Evolutionary conservation across 2,113 vertebrate species (phyloP).

Genomic region (Uria aalge): DNA sequence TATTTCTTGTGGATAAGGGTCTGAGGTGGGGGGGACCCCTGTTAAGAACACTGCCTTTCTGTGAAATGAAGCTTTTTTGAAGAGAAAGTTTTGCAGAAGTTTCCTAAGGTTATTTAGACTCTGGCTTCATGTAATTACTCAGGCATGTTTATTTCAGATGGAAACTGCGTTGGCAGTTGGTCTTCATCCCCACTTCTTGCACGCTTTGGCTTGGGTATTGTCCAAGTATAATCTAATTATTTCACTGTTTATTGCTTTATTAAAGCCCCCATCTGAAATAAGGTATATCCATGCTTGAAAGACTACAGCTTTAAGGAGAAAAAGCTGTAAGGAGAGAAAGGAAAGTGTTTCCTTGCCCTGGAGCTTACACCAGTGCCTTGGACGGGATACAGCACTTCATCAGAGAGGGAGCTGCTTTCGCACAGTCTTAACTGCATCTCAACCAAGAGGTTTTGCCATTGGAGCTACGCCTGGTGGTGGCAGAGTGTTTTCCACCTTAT

Average conservation of each 20-base stretch:
- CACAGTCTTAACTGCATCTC: background rate
- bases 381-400: background rate
- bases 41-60: background rate
- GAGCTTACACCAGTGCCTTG: background rate
- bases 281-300: background rate
- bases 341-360: background rate
- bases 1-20: background rate
- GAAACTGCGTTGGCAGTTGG: background rate
- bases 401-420: background rate
- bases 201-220: background rate
- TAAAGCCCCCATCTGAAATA: background rate
- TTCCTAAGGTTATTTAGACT: background rate
- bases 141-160: background rate
- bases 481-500: background rate
- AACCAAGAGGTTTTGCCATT: background rate
- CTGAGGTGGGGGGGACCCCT: accelerated
- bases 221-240: background rate
- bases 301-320: background rate
- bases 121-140: background rate
- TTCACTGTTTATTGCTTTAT: background rate
- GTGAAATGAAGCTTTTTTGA: background rate
- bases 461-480: background rate
- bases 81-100: background rate
- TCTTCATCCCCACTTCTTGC: background rate
- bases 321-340: background rate